Evolutionary conservation across 2,888 invertebrate genomes (phyloP), one percentile per base, ranked within the genome.

Genomic region (Pandemis corylana): DNA sequence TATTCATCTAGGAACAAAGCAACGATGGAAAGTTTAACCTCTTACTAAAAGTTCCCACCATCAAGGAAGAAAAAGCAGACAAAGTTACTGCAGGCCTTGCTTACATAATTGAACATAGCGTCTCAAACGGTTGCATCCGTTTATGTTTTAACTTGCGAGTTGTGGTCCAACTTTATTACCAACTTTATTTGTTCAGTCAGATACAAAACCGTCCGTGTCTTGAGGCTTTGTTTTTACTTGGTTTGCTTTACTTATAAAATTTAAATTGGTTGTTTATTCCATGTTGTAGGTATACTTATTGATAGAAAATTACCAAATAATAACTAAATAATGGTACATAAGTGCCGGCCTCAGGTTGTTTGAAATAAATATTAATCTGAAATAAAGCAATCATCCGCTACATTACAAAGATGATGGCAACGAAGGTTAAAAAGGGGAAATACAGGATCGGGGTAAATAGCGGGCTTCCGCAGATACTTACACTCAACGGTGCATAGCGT

Each of bases 101-200:
- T 86, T 86, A 84, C 86, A 86, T 92, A 90, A 93, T 91, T 89
- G 88, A 86, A 81, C 81, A 82, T 85, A 88, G 79, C 85, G 84
- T 87, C 89, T 90, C 90, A 91, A 93, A 92, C 85, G 91, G 86
- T 80, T 85, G 85, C 90, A 90, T 94, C 93, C 92, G 93, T 84
- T 87, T 87, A 86, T 85, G 86, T 87, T 85, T 80, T 83, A 80
- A 80, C 81, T 81, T 82, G 83, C 79, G 75, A 68, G 82, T 84
- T 84, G 83, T 83, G 81, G 83, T 82, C 80, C 77, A 85, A 84
- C 84, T 84, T 86, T 82, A 74, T 56, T 75, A 41, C 7, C 65
- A 71, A 56, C 63, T 75, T 74, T 74, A 61, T 66, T 70, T 71
- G 62, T 67, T 67, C 66, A 53, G 75, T 67, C 66, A 53, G 75